Base-by-base conservation (phyloP, 2,113 vertebrate species). In the Falcunculus frontatus region DNA sequence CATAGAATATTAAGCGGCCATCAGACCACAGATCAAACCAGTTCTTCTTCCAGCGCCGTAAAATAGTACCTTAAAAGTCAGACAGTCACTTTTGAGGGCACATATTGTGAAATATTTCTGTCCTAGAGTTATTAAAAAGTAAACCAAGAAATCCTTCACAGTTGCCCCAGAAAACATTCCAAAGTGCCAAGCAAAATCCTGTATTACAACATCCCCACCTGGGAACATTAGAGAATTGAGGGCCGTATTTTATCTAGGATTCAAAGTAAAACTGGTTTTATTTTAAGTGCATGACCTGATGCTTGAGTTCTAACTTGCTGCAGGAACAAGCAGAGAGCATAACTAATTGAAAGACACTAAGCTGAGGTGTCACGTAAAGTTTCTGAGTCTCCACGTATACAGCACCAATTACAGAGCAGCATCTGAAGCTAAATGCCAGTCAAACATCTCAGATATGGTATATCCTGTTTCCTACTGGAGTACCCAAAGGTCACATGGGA, bases 11-110 rank as follows among this genome's bases (percentile, higher is more conserved):
- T 22, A 99, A 97, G 39, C 98, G 98, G 29, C 99, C 99, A 47
- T 99, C 98, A 42, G 98, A 98, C 99, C 98, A 99, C 64, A 99
- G 92, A 90, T 99, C 99, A 97, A 99, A 99, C 99, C 99, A 99
- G 96, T 99, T 99, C 97, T 97, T 99, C 95, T 99, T 99, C 99
- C 99, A 99, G 3, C 99, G 98, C 41, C 99, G 99, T 95, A 99
- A 95, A 96, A 99, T 99, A 77, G 99, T 99, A 92, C 99, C 99
- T 98, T 97, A 78, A 91, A 93, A 72, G 94, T 80, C 53, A 93
- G 42, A 94, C 37, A 55, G 35, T 44, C 42, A 57, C 37, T 76
- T 95, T 72, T 50, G 26, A 70, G 47, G n/a, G 22, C 35, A 52
- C 26, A 52, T 32, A 81, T 5, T 12, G 0, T 22, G 27, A 93